Evolutionary conservation across 37 sponge, comb jelly and placozoan genomes (phyloP).

Genomic region (Halichondria panicea): DNA sequence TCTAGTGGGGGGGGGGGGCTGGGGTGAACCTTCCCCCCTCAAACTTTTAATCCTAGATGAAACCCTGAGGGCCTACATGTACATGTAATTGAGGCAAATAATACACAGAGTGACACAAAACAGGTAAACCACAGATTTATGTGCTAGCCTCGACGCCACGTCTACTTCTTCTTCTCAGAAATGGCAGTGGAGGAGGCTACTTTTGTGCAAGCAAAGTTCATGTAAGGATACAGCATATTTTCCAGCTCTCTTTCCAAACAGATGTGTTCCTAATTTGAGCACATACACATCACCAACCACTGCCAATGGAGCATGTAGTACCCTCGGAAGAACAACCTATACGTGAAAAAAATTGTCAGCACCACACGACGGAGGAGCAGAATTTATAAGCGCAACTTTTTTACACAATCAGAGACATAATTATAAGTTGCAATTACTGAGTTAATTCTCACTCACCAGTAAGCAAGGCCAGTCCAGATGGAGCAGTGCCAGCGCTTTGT

Average conservation of each 20-base stretch:
- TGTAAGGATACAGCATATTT: conserved; percentile 47
- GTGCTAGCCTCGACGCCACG: no score
- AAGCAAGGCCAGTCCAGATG: conserved; percentile 41
- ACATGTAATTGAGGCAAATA: no score
- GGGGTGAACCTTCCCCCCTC: no score
- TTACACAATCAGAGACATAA: no score
- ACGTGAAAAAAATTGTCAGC: background rate
- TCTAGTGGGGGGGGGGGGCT: no score
- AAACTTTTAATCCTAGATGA: no score
- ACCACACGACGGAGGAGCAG: no score
- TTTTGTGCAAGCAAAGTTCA: no score
- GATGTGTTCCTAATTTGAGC: conserved; percentile 51
- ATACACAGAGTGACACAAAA: conserved; percentile 12
- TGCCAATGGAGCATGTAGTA: conserved; percentile 71
- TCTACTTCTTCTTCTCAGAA: no score
- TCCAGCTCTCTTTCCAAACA: conserved; percentile 50
- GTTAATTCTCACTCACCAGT: conserved; percentile 35
- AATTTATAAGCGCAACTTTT: no score
- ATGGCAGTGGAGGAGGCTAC: no score
- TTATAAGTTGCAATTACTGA: no score
- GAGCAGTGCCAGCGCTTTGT: conserved; percentile 52
- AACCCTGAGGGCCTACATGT: background rate
- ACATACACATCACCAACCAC: conserved; percentile 68
- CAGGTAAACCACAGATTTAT: background rate
- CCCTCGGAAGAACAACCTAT: conserved; percentile 43